Conservation (phyloP, 2,888 invertebrate species). For the Dasysyrphus albostriatus region DNA sequence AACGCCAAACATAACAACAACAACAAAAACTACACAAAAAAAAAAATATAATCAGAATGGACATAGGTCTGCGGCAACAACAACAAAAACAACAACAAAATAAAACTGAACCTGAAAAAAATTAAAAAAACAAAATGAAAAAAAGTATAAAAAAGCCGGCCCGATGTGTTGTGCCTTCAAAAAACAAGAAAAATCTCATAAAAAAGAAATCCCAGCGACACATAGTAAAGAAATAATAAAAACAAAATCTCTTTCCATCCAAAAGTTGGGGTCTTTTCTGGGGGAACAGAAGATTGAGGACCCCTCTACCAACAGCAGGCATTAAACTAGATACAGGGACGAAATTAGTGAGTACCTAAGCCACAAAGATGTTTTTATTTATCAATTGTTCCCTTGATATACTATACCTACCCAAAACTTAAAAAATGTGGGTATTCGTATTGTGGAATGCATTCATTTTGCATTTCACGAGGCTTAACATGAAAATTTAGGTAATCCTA, state of each 20-base stretch:
- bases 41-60: constrained; percentile 67
- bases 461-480: too few species aligned
- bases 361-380: background rate
- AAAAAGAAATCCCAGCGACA: constrained; percentile 53
- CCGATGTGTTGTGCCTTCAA: constrained; percentile 29
- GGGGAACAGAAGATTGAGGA: constrained; percentile 29
- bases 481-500: too few species aligned
- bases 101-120: constrained; percentile 40
- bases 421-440: too few species aligned
- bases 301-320: constrained; percentile 42
- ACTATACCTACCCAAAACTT: too few species aligned
- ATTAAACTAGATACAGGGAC: constrained; percentile 24
- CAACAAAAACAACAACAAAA: constrained; percentile 18
- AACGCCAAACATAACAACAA: constrained; percentile 42
- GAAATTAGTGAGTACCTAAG: background rate
- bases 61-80: constrained; percentile 48
- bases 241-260: constrained; percentile 39
- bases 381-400: too few species aligned
- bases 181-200: constrained; percentile 48
- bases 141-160: constrained; percentile 33
- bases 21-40: constrained; percentile 9
- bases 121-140: constrained; percentile 44
- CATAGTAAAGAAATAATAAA: constrained; percentile 29
- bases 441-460: too few species aligned
- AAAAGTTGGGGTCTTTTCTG: constrained; percentile 49